phyloP scores from a whole-genome alignment of 2,888 invertebrate species.

The Callinectes sapidus region DNA sequence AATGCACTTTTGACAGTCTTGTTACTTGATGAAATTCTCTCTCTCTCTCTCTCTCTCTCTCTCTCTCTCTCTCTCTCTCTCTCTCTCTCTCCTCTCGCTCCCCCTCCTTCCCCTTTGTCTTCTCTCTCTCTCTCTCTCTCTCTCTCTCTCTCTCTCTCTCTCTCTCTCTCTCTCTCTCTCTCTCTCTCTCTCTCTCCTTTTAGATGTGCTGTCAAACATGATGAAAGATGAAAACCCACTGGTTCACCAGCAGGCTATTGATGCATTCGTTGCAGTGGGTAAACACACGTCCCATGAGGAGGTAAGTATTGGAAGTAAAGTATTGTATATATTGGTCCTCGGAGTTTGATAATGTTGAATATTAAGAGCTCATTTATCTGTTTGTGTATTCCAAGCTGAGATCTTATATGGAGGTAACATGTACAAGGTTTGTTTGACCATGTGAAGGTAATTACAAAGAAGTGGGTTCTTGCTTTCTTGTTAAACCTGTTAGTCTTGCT shows the following conservation, averaged over 20 bases:
- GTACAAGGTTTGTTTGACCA: too few species aligned
- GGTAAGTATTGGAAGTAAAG: conserved; percentile 32
- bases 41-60: neutral
- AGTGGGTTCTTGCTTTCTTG: neutral
- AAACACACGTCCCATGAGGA: conserved; percentile 58
- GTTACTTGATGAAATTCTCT: too few species aligned
- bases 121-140: neutral
- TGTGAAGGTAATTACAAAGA: too few species aligned
- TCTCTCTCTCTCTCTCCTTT: neutral
- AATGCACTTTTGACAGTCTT: neutral
- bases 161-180: neutral
- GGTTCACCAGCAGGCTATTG: conserved; percentile 51
- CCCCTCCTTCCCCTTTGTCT: neutral
- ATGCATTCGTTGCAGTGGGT: conserved; percentile 63
- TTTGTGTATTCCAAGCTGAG: too few species aligned
- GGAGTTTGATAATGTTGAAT: neutral
- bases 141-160: neutral
- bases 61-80: neutral
- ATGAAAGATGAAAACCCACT: conserved; percentile 47
- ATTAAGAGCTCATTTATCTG: too few species aligned
- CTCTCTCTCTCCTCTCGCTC: neutral
- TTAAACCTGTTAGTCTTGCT: neutral
- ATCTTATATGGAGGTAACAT: too few species aligned
- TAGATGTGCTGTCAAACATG: conserved; percentile 43
- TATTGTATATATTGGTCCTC: neutral